These are phyloP conservation scores for Chrysolina oricalcia DNA, from an alignment of 2,888 invertebrate genomes.

Conservation along the genomic window DNA sequence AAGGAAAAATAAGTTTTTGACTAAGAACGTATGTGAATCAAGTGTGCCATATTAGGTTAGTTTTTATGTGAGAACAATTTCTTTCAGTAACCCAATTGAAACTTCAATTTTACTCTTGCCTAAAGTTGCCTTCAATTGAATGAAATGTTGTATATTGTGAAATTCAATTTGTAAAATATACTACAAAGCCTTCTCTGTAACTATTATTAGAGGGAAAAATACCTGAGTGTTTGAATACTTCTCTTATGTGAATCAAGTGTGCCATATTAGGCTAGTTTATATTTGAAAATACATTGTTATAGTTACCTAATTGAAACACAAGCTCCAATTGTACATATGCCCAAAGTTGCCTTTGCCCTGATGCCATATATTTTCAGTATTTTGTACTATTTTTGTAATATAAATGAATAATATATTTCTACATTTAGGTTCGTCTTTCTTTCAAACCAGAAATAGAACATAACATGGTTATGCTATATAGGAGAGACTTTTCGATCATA, in stretches of 20 bases:
- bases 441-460: neutral
- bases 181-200: neutral
- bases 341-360: conserved; percentile 25
- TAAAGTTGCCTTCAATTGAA: conserved; percentile 21
- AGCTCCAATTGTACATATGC: conserved; percentile 12
- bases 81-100: neutral
- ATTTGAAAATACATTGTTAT: conserved; percentile 4
- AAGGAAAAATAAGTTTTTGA: neutral
- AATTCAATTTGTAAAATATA: neutral
- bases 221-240: neutral
- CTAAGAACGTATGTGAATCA: conserved; percentile 6
- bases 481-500: no score
- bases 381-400: conserved; percentile 44
- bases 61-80: neutral
- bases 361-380: conserved; percentile 41
- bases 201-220: neutral
- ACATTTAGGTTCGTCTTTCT: neutral
- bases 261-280: conserved; percentile 30
- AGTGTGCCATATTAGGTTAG: conserved; percentile 31
- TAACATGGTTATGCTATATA: no score
- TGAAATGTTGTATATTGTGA: no score
- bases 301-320: neutral
- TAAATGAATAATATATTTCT: conserved; percentile 31
- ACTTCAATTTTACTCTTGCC: conserved; percentile 10
- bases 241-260: conserved; percentile 28